These are phyloP conservation scores for Cerastis rubricosa DNA, from an alignment of 2,888 invertebrate genomes.

Conservation along the genomic window DNA sequence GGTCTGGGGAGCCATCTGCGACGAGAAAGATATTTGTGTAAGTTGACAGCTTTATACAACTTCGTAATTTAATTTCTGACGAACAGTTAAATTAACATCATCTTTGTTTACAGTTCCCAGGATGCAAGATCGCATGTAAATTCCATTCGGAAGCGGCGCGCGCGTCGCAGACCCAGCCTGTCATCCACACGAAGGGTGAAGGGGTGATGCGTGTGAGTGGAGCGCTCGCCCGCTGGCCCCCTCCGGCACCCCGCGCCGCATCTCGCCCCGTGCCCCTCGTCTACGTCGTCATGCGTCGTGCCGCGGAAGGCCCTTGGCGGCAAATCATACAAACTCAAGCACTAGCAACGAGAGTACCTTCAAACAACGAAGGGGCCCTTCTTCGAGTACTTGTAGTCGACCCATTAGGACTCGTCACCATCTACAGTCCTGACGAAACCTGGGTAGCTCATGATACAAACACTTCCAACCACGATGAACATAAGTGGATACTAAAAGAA, in stretches of 20 bases:
- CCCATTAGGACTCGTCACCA: conserved; percentile 93
- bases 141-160: conserved; percentile 92
- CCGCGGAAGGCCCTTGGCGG: conserved; percentile 92
- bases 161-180: conserved; percentile 92
- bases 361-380: conserved; percentile 92
- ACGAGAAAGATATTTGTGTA: conserved; percentile 93
- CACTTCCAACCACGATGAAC: conserved; percentile 86
- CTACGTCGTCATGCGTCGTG: conserved; percentile 93
- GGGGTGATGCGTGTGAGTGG: conserved; percentile 92
- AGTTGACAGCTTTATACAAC: conserved; percentile 80
- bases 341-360: conserved; percentile 91
- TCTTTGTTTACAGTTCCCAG: conserved; percentile 91
- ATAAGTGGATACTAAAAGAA: conserved; percentile 92
- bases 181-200: conserved; percentile 93
- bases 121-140: conserved; percentile 93
- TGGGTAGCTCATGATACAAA: conserved; percentile 91
- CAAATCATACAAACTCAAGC: conserved; percentile 93
- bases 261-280: conserved; percentile 91
- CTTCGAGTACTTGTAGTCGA: conserved; percentile 93
- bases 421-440: conserved; percentile 93
- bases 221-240: conserved; percentile 92
- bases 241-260: conserved; percentile 90
- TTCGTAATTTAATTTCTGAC: conserved; percentile 1
- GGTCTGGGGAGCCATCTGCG: conserved; percentile 93
- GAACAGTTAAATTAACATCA: conserved; percentile 12